Evolutionary conservation across 2,797 vertebrate genomes (phyloP).

Genomic region (Tauraco hartlaubi): DNA sequence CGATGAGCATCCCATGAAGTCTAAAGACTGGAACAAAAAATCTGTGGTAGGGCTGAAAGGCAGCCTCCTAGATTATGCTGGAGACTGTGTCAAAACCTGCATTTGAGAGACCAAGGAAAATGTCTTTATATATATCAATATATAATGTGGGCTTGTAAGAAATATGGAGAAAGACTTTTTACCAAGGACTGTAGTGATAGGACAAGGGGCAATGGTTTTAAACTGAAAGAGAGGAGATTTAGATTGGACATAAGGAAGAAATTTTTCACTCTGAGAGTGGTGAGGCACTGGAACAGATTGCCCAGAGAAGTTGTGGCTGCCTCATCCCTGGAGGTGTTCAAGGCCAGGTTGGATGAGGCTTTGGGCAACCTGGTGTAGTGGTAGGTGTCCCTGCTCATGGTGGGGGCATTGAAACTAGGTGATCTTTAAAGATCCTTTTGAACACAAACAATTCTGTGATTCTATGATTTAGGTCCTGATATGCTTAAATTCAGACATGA

Average conservation of each 20-base stretch:
- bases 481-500: background rate
- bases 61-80: background rate
- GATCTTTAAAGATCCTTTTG: background rate
- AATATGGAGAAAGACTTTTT: background rate
- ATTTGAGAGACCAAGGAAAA: background rate
- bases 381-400: background rate
- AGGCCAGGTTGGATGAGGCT: fast-evolving
- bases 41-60: background rate
- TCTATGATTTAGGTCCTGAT: background rate
- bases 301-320: background rate
- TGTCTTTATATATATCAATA: no score
- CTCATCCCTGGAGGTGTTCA: fast-evolving
- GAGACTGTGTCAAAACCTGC: background rate
- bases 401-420: background rate
- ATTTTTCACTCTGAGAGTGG: fast-evolving
- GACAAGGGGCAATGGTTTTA: background rate
- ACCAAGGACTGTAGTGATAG: background rate
- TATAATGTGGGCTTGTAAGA: background rate
- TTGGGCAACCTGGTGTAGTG: background rate
- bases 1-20: fast-evolving
- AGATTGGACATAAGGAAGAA: background rate
- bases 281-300: background rate
- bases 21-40: background rate
- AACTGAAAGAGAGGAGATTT: background rate
- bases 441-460: background rate